A percentile compares a stretch with the other conserved stretches of the same genome.
Conservation (phyloP, 1,140 invertebrate species). For the Bradynema listronoti region DNA sequence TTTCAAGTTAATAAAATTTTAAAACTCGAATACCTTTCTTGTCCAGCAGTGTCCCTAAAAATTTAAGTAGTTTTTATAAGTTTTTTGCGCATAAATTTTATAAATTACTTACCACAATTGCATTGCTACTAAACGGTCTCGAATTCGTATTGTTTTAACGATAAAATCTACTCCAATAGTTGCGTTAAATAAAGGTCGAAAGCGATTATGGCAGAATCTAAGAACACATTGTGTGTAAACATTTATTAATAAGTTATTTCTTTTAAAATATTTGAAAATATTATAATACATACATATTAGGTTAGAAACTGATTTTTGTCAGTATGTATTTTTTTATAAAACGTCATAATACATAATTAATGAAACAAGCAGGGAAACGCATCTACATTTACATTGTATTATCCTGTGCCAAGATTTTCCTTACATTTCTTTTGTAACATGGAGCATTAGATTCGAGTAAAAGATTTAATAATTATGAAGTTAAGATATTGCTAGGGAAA, state of each 20-base stretch:
- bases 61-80: slow-evolving; percentile 3
- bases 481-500: too few species aligned
- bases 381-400: too few species aligned
- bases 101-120: slow-evolving; percentile 61
- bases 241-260: slow-evolving; percentile 19
- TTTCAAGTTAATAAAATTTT: not conserved
- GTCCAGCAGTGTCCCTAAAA: slow-evolving; percentile 63
- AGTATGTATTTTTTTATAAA: too few species aligned
- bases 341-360: too few species aligned
- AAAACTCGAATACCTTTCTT: slow-evolving; percentile 60
- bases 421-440: too few species aligned
- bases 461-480: too few species aligned
- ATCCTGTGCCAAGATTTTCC: too few species aligned
- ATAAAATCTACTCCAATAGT: slow-evolving; percentile 67
- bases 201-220: slow-evolving; percentile 62
- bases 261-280: slow-evolving; percentile 4
- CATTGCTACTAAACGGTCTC: slow-evolving; percentile 61
- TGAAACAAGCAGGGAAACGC: too few species aligned
- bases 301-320: not conserved
- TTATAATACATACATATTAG: slow-evolving; percentile 16
- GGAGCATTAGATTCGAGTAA: too few species aligned
- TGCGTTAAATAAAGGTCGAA: slow-evolving; percentile 62
- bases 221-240: too few species aligned
- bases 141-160: slow-evolving; percentile 61
- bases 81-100: not conserved